These are phyloP conservation scores for Scytalopus superciliaris DNA, from an alignment of 2,113 vertebrate genomes.

Conservation along the genomic window DNA sequence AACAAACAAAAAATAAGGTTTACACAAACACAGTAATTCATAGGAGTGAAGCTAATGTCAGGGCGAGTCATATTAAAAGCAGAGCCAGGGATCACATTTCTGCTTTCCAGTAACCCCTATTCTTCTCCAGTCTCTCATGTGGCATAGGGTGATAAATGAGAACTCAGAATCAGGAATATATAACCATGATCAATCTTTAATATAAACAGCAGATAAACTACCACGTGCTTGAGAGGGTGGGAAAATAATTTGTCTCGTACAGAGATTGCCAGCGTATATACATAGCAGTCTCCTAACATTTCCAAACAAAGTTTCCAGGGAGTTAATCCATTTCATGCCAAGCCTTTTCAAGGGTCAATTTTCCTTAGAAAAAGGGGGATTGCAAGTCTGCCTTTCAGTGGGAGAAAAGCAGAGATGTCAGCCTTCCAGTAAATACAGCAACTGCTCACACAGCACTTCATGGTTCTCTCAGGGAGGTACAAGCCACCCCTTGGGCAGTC, in stretches of 20 bases:
- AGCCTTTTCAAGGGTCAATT: conserved; percentile 19
- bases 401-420: not conserved
- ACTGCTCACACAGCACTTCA: not conserved
- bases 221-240: conserved; percentile 59
- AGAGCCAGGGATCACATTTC: conserved; percentile 5
- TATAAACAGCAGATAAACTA: conserved; percentile 65
- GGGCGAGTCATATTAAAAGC: conserved; percentile 2
- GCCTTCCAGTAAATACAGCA: not conserved
- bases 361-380: not conserved
- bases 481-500: not conserved
- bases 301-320: conserved; percentile 58
- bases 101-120: conserved; percentile 49
- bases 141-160: conserved; percentile 42
- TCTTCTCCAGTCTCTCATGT: not conserved
- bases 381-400: not conserved
- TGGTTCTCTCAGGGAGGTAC: not conserved
- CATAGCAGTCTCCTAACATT: conserved; percentile 29
- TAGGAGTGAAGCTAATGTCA: conserved; percentile 14
- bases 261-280: not conserved
- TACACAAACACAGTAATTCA: conserved; percentile 17
- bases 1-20: not conserved
- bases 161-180: conserved; percentile 25
- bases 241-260: conserved; percentile 62
- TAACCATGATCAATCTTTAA: conserved; percentile 47
- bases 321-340: conserved; percentile 42